These are phyloP conservation scores for Anolis sagrei DNA, from an alignment of 2,113 vertebrate species.

Conservation along the genomic window DNA sequence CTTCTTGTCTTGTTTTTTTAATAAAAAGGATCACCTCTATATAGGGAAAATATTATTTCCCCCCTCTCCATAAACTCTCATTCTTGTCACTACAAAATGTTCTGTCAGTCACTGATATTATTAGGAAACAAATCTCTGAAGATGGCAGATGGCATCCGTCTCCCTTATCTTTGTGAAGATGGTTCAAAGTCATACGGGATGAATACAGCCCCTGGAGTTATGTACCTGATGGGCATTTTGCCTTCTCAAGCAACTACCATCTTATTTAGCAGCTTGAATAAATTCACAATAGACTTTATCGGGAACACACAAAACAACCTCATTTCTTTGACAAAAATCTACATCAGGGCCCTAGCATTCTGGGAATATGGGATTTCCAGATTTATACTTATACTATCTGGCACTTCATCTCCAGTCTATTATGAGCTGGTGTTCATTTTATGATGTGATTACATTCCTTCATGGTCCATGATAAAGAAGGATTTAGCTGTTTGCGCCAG, in stretches of 20 bases:
- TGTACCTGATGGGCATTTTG: background rate
- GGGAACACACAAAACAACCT: slow-evolving; percentile 4
- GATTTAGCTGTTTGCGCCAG: slow-evolving; percentile 21
- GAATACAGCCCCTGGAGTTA: slow-evolving; percentile 1
- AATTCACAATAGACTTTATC: background rate
- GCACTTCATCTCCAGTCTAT: slow-evolving; percentile 14
- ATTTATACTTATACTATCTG: slow-evolving; percentile 30
- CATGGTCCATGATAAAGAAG: slow-evolving; percentile 2
- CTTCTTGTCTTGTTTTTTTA: background rate
- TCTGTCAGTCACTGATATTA: background rate
- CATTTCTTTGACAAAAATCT: slow-evolving; percentile 14
- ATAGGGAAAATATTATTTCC: background rate
- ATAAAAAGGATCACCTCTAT: background rate
- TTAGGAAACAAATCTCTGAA: slow-evolving; percentile 38
- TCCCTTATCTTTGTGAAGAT: slow-evolving; percentile 3
- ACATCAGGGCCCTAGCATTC: slow-evolving; percentile 17
- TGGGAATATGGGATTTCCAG: background rate
- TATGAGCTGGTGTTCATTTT: slow-evolving; percentile 10
- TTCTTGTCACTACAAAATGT: slow-evolving; percentile 1
- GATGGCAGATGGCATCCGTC: slow-evolving; percentile 6
- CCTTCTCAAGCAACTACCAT: background rate
- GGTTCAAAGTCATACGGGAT: slow-evolving; percentile 16
- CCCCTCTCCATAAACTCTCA: background rate
- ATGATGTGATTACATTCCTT: slow-evolving; percentile 29
- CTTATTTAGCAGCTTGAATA: background rate